Percentiles rank a stretch among this genome's conserved stretches.
These are phyloP conservation scores for Paelopatides confundens DNA, from an alignment of 53 echinoderm and acorn worm genomes.

Conservation along the genomic window DNA sequence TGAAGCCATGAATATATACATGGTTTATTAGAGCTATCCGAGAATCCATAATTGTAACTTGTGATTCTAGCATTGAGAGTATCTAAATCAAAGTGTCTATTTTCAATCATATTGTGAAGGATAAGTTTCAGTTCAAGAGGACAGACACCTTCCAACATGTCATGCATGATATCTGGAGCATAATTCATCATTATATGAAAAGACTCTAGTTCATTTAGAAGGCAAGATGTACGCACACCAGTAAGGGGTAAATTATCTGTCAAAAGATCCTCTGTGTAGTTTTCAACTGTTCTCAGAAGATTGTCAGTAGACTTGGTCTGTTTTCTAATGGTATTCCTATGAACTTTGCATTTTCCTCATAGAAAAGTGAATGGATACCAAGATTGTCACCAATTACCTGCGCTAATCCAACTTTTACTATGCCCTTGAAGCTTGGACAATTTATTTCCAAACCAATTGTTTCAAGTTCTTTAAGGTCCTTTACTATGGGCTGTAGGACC, in stretches of 20 bases:
- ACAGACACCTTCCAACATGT: constrained; percentile 56
- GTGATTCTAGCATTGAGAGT: constrained; percentile 14
- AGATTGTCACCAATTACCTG: constrained; percentile 68
- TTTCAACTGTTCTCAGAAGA: neutral
- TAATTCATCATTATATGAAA: neutral
- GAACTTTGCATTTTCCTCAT: constrained; percentile 48
- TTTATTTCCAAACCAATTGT: too few relatives aligned
- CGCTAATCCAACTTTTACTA: neutral
- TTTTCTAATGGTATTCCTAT: constrained; percentile 12
- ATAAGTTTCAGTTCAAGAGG: constrained; percentile 64
- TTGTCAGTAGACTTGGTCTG: neutral
- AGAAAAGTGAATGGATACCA: constrained; percentile 48
- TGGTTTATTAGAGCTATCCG: constrained; percentile 63
- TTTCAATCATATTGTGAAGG: constrained; percentile 13
- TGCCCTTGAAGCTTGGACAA: constrained; percentile 52
- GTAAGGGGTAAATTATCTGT: constrained; percentile 36
- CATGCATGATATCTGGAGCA: constrained; percentile 38
- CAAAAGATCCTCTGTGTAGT: constrained; percentile 51
- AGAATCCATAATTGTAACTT: constrained; percentile 56
- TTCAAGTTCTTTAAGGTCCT: constrained; percentile 59
- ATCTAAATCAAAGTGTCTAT: constrained; percentile 42
- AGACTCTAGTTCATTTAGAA: neutral
- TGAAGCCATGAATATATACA: constrained; percentile 41
- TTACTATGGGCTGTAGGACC: constrained; percentile 48
- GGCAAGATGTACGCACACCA: constrained; percentile 13